A percentile compares a stretch with the other conserved stretches of the same genome.
Evolutionary conservation across 2,113 vertebrate genomes (phyloP).

Genomic region (Tragelaphus scriptus): DNA sequence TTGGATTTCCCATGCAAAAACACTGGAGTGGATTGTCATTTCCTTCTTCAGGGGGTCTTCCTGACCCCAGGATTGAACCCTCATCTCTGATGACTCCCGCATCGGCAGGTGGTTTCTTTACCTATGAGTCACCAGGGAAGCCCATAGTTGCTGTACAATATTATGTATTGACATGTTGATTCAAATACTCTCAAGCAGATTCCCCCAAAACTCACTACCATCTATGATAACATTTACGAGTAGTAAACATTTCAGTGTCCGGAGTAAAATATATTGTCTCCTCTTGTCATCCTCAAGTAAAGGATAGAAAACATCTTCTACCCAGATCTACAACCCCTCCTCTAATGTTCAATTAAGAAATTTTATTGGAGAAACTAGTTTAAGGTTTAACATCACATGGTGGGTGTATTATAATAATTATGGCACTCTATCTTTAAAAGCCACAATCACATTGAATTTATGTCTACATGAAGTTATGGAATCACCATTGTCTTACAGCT

Average conservation of each 20-base stretch:
- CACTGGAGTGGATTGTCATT: not conserved
- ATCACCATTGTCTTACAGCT: not conserved
- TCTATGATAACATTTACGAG: not conserved
- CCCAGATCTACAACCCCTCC: not conserved
- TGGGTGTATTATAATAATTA: not conserved
- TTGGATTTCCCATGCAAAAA: not conserved
- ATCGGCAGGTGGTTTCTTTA: not conserved
- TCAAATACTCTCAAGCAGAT: not conserved
- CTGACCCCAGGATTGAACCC: not conserved
- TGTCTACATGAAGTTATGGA: not conserved
- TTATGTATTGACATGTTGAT: not conserved
- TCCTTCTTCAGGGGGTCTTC: not conserved
- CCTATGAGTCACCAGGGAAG: not conserved
- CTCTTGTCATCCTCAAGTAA: not conserved
- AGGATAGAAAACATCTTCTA: not conserved
- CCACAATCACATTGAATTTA: not conserved
- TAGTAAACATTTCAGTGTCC: not conserved
- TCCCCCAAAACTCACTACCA: not conserved
- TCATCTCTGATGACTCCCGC: not conserved
- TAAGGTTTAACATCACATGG: not conserved
- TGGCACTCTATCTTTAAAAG: not conserved
- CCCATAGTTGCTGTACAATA: not conserved
- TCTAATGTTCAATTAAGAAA: slow-evolving; percentile 6
- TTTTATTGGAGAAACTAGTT: not conserved
- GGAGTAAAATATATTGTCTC: not conserved